Percentiles rank a stretch among this genome's conserved stretches.
Conservation (phyloP, 1,140 invertebrate species). For the Adoxophyes honmai region DNA sequence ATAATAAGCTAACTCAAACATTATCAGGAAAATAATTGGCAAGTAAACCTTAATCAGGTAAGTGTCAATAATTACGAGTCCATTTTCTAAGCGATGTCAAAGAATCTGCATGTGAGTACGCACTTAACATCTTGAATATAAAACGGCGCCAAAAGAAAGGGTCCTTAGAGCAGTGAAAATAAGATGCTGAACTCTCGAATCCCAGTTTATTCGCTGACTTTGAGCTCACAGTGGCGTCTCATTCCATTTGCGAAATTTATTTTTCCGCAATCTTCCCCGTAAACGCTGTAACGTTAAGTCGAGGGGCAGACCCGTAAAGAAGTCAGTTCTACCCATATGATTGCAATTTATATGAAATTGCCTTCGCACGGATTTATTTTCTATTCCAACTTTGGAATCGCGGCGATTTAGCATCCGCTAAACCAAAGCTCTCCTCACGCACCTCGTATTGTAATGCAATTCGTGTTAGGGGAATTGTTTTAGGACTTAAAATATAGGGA, state of each 20-base stretch:
- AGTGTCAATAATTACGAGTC: neutral
- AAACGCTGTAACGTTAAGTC: slow-evolving; percentile 29
- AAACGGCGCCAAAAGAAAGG: slow-evolving; percentile 15
- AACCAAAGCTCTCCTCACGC: slow-evolving; percentile 2
- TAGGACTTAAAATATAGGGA: slow-evolving; percentile 54
- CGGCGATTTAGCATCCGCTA: neutral
- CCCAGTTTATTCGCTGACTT: slow-evolving; percentile 28
- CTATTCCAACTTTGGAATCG: neutral
- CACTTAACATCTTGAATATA: slow-evolving; percentile 8
- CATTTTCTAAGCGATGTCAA: neutral
- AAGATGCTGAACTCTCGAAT: slow-evolving; percentile 19
- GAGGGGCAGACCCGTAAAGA: slow-evolving; percentile 26
- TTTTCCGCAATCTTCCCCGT: slow-evolving; percentile 40
- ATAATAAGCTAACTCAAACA: too few species aligned
- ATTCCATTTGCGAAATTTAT: slow-evolving; percentile 46
- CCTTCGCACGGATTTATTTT: slow-evolving; percentile 12
- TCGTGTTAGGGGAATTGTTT: slow-evolving; percentile 41
- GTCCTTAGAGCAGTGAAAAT: slow-evolving; percentile 12
- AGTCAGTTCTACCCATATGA: slow-evolving; percentile 27
- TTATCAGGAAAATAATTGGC: too few species aligned
- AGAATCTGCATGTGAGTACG: neutral
- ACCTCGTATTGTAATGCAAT: slow-evolving; percentile 29
- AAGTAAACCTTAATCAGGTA: too few species aligned
- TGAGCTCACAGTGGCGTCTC: slow-evolving; percentile 21
- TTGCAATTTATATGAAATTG: slow-evolving; percentile 31